Conservation (phyloP, 2,113 vertebrate species). For the Paratilapia polleni region DNA sequence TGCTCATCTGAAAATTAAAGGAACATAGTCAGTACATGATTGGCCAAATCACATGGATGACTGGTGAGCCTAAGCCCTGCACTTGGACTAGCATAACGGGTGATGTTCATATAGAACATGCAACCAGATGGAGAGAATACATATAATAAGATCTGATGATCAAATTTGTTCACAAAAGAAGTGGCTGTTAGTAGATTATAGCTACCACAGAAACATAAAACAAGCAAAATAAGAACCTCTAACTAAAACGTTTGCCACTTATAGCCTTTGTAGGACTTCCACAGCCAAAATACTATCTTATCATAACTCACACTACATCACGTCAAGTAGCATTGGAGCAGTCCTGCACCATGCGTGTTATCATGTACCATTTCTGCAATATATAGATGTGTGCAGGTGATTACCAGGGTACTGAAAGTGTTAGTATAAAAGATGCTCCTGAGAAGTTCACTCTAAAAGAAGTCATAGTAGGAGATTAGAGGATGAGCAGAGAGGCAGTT, state of each 20-base stretch:
- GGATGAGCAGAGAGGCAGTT: slow-evolving; percentile 22
- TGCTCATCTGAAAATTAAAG: slow-evolving; percentile 89
- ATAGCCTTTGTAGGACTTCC: not conserved
- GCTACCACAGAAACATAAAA: slow-evolving; percentile 15
- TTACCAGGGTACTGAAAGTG: not conserved
- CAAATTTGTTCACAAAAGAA: not conserved
- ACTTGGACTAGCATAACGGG: not conserved
- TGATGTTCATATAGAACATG: not conserved
- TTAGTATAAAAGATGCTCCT: not conserved
- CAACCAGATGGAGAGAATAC: not conserved
- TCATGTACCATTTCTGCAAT: not conserved
- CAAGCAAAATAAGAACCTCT: slow-evolving; percentile 10
- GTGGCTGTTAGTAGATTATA: not conserved
- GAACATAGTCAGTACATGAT: slow-evolving; percentile 19
- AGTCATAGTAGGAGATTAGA: slow-evolving; percentile 63
- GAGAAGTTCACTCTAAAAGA: slow-evolving; percentile 44
- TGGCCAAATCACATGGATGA: not conserved
- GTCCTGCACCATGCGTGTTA: slow-evolving; percentile 12
- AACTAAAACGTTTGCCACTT: not conserved
- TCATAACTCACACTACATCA: not conserved
- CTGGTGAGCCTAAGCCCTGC: not conserved
- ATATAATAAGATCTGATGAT: too few relatives aligned
- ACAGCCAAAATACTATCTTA: not conserved
- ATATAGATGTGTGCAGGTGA: slow-evolving; percentile 14
- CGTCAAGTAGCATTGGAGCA: slow-evolving; percentile 8